Base-by-base conservation (phyloP, 2,113 vertebrate species). In the Mus spicilegus region DNA sequence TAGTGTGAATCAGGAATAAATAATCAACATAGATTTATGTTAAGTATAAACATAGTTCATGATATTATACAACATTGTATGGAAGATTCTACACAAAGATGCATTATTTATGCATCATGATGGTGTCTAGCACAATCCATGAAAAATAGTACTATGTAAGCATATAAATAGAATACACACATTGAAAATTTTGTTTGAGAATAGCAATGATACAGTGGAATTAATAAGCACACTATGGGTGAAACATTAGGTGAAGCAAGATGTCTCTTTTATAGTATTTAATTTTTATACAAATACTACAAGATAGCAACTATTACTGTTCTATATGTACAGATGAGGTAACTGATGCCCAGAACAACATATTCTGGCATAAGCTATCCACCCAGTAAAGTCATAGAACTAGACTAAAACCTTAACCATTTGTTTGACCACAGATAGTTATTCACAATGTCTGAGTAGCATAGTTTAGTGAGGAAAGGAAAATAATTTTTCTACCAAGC, bases 81-180 rank as follows among this genome's bases (percentile, higher is more conserved):
- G n/a, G 22, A 80, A 16, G 4, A 70, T 87, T 80, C 8, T 54
- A 72, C 58, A 84, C 24, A 94, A 91, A 89, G 4, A 91, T 89
- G 3, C 24, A 69, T 78, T 84, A 86, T 88, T 46, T 73, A 42
- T 69, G 7, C 30, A 90, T 11, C 42, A 75, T 24, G n/a, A 28
- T 75, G 58, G 73, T 24, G 39, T 78, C 11, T 39, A 93, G 3
- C 49, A 89, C 86, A 73, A 90, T 70, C 89, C 17, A 61, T 30
- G 9, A 11, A 75, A 85, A 93, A 85, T 1, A 33, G 9, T 46
- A 75, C 13, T 63, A 1, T 82, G 42, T 51, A 89, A 82, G 58
- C 90, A 63, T 16, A 86, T 90, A 94, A 91, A 82, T 5, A 67
- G 7, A 93, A 96, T 88, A 91, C 2, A 72, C 42, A 91, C 36